Evolutionary conservation across 2,113 vertebrate species (phyloP), one percentile per base, ranked within the genome.

Genomic region (Tetraodon nigroviridis): DNA sequence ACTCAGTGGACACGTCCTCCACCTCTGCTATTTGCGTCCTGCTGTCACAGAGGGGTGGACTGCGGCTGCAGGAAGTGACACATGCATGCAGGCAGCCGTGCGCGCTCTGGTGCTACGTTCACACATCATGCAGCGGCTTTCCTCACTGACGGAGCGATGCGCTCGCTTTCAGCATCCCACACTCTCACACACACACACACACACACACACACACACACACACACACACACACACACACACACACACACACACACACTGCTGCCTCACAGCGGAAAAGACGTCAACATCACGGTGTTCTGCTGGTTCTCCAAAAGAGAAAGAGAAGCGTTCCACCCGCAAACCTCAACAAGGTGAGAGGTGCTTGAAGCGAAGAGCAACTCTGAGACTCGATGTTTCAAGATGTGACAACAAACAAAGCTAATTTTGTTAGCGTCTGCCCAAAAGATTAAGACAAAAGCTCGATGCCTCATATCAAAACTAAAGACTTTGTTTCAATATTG

Each of bases 111-210:
- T 32, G 29, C 29, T 32, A 32, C 56, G 61, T 76, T 83, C 67
- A 54, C 82, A 81, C 68, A 53, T 79, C 48, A 37, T 65, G 56
- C 51, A 47, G 44, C 14, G 10, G 40, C 61, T 70, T 69, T 45
- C 50, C 63, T 27, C 73, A 32, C 29, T 7, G 29, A 32, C 3
- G 45, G 19, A 17, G 17, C 2, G 16, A 16, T 46, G 45, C 17
- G 46, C 17, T 19, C 46, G 44, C 71, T 69, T 8, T 42, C 64
- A 51, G 62, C 74, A 52, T 78, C 77, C 74, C 71, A 2, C 82
- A n/a, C n/a, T n/a, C n/a, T n/a, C n/a, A n/a, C n/a, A n/a, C n/a
- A n/a, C n/a, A n/a, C n/a, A n/a, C n/a, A n/a, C n/a, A n/a, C n/a
- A n/a, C n/a, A n/a, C n/a, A n/a, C n/a, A n/a, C n/a, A n/a, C n/a